Percentiles rank a stretch among this genome's conserved stretches.
Evolutionary conservation across 2,113 vertebrate species (phyloP).

Genomic region (Varanus komodoensis): DNA sequence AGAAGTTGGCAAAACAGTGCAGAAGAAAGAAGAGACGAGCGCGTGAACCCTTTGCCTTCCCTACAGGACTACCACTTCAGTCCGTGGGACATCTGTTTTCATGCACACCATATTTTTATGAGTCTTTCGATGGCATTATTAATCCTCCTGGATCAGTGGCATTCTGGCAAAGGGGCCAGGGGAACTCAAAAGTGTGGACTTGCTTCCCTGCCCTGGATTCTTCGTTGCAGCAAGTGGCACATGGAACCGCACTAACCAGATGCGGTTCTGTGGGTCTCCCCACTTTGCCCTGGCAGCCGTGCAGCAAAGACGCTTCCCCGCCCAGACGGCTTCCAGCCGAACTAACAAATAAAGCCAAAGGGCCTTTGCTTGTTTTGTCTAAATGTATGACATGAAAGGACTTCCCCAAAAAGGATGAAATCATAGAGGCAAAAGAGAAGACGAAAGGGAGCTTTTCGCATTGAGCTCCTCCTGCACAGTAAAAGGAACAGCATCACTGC

Average conservation of each 20-base stretch:
- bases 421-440: neutral
- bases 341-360: neutral
- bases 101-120: neutral
- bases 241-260: neutral
- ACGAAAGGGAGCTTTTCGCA: neutral
- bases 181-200: neutral
- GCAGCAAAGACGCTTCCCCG: neutral
- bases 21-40: no score
- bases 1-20: no score
- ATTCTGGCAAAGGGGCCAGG: neutral
- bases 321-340: neutral
- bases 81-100: neutral
- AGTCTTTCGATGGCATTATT: neutral
- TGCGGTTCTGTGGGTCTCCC: no score
- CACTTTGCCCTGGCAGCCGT: neutral
- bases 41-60: no score
- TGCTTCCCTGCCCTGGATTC: neutral
- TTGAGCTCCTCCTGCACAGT: neutral
- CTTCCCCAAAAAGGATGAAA: neutral
- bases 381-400: neutral
- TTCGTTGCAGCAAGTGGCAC: neutral
- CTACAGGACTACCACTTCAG: neutral
- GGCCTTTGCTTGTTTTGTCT: neutral
- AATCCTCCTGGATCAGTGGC: neutral
- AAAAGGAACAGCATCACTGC: neutral